Evolutionary conservation across 2,113 vertebrate species (phyloP).

Genomic region (Equus quagga): DNA sequence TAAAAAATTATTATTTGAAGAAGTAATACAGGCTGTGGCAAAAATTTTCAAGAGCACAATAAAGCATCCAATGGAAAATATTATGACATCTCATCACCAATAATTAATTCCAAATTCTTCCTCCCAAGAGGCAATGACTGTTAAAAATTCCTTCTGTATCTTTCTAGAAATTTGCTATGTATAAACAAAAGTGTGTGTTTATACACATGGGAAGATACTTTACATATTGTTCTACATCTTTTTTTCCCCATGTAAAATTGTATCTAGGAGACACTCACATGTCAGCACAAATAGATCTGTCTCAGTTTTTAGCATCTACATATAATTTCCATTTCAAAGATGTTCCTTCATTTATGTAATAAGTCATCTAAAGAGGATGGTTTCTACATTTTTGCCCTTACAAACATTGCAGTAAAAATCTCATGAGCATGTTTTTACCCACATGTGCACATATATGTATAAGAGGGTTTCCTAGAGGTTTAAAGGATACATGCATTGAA

Average conservation of each 20-base stretch:
- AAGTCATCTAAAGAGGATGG: not conserved
- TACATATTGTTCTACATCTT: not conserved
- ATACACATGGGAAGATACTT: not conserved
- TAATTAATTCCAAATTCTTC: slow-evolving; percentile 42
- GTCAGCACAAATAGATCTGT: not conserved
- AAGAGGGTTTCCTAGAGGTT: slow-evolving; percentile 1
- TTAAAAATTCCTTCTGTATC: slow-evolving; percentile 33
- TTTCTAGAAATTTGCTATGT: slow-evolving; percentile 42
- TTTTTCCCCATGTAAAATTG: not conserved
- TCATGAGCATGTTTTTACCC: not conserved
- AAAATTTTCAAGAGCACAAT: not conserved
- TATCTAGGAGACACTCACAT: not conserved
- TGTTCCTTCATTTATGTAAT: slow-evolving; percentile 30
- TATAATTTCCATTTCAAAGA: slow-evolving; percentile 52
- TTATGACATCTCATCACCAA: not conserved
- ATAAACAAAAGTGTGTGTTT: not conserved
- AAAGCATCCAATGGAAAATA: slow-evolving; percentile 14
- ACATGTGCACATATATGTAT: not conserved
- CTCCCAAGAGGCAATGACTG: not conserved
- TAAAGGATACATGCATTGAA: not conserved
- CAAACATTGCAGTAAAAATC: not conserved
- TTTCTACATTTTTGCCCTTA: not conserved
- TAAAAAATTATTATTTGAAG: not conserved
- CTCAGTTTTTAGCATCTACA: not conserved
- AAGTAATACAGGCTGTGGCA: not conserved